These are phyloP conservation scores for Cyrtonyx montezumae DNA, from an alignment of 2,113 vertebrate species.

Conservation along the genomic window DNA sequence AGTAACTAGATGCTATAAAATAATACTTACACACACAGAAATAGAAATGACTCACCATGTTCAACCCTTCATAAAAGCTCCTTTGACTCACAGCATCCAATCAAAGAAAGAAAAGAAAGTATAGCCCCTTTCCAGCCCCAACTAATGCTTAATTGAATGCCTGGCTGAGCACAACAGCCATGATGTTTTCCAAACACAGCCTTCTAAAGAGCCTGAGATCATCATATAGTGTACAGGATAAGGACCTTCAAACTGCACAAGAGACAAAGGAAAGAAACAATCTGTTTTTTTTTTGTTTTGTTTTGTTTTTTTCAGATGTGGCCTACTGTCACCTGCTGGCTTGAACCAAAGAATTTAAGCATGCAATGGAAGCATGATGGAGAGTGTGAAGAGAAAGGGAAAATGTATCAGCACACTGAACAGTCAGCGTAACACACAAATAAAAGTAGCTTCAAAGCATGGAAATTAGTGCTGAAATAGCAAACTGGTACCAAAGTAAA, in stretches of 20 bases:
- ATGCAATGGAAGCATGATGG: background rate
- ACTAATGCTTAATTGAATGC: background rate
- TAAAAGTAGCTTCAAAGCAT: rapidly evolving
- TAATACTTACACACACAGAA: conserved; percentile 38
- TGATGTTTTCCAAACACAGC: background rate
- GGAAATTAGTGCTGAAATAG: background rate
- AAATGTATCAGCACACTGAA: background rate
- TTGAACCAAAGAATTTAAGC: background rate
- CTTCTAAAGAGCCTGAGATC: background rate
- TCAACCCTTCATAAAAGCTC: conserved; percentile 24
- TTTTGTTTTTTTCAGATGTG: background rate
- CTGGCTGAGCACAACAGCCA: background rate
- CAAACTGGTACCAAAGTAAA: background rate
- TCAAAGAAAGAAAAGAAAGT: background rate
- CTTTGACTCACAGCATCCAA: background rate
- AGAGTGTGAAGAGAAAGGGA: background rate
- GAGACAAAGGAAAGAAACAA: background rate
- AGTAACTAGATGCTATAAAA: conserved; percentile 63
- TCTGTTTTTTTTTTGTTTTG: background rate
- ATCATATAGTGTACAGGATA: rapidly evolving
- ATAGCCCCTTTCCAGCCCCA: background rate
- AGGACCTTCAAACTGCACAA: background rate
- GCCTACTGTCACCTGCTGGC: background rate
- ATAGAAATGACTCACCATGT: conserved; percentile 34
- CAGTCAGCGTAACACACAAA: rapidly evolving